Conservation (phyloP, 2,797 vertebrate genomes). For the Ptychadena robeensis region DNA sequence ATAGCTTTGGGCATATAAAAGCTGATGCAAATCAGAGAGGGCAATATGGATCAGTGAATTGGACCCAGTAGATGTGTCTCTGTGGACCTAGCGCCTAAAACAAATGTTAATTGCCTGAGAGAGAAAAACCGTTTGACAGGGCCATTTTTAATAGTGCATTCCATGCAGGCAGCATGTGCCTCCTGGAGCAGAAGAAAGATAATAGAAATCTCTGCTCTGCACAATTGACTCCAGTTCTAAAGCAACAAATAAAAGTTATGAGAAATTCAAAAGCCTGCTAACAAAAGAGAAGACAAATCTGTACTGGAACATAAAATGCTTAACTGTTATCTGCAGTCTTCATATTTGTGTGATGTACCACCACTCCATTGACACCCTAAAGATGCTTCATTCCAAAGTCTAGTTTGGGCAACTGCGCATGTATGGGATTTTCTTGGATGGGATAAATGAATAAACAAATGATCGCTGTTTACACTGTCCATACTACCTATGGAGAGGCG, state of each 20-base stretch:
- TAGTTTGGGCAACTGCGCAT: no score
- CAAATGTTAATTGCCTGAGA: conserved; percentile 28
- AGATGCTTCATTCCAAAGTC: no score
- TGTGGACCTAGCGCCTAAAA: not conserved
- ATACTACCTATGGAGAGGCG: no score
- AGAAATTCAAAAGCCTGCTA: not conserved
- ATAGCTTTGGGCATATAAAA: conserved; percentile 4
- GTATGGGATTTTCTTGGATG: no score
- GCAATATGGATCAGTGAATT: not conserved
- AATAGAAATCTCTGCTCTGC: conserved; percentile 38
- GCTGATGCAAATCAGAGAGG: not conserved
- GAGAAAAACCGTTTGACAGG: conserved; percentile 34
- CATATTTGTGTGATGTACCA: not conserved
- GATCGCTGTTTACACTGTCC: no score
- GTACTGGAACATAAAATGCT: not conserved
- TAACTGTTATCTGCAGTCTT: not conserved
- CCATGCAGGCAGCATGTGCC: conserved; percentile 16
- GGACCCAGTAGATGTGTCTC: conserved; percentile 3
- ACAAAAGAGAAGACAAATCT: not conserved
- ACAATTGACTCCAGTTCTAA: conserved; percentile 30
- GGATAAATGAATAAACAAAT: no score
- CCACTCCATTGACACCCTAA: no score
- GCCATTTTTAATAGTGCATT: conserved; percentile 18
- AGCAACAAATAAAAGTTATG: conserved; percentile 36
- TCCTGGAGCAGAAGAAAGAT: conserved; percentile 38